Evolutionary conservation across 2,888 invertebrate species (phyloP), one percentile per base, ranked within the genome.

Genomic region (Pogonocherus hispidulus): DNA sequence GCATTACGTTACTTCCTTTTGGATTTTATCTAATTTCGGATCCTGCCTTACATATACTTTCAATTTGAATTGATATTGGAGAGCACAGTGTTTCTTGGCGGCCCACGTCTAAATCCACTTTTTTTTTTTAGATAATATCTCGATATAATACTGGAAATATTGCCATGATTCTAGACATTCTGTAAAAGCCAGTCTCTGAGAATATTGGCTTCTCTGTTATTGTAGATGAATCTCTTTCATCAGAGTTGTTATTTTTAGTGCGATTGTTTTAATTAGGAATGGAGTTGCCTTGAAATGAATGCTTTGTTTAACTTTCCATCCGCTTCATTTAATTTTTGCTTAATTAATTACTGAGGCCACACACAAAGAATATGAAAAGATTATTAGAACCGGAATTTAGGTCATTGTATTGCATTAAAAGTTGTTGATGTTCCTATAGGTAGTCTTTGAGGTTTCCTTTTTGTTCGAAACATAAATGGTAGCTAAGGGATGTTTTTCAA

Each of bases 201-300:
- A 59, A 32, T 32, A 14, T 14, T 47, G 6, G 57, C 27, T 18
- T 44, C 59, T 11, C n/a, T 59, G 32, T 59, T 59, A 59, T 59
- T 47, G 32, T 59, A 47, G 59, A 59, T 47, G 47, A 46, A 35
- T 27, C 23, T 22, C 19, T 9, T 20, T 59, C 59, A 18, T 59
- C 47, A 47, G 32, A 23, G 47, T n/a, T 59, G 59, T 59, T 59
- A 59, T 59, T 59, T 47, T 59, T 59, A 35, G 44, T n/a, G 32
- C 4, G 59, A 59, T 49, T 59, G 59, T 59, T 47, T 59, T 59
- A 59, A 59, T 59, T 59, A 59, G 47, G 44, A 47, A 47, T 47
- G 59, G 19, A 32, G 59, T 47, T 49, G 32, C 47, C 8, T 41
- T 47, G 47, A 47, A 59, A 49, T 23, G 18, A 20, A 27, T 19